Evolutionary conservation across 2,113 vertebrate species (phyloP), one percentile per base, ranked within the genome.

Genomic region (Eretmochelys imbricata): DNA sequence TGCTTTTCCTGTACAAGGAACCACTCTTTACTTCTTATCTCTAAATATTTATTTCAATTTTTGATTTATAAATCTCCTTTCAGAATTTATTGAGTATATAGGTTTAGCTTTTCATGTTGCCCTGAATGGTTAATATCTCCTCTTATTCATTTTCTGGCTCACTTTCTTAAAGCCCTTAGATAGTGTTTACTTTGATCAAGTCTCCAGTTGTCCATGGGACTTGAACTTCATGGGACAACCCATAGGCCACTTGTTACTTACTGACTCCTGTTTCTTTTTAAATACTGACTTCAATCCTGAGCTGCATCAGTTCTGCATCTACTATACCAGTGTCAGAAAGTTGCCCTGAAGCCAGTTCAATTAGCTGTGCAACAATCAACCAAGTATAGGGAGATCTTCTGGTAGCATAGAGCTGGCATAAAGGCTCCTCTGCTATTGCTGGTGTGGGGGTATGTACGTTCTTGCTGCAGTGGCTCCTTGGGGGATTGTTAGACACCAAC

Each of bases 371-470:
- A 46, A 79, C 78, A 76, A 95, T 42, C 29, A 1, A 0, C 53
- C 9, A 48, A n/a, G 13, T 27, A 12, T 6, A n/a, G n/a, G 31
- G 85, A 25, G 62, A 65, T 31, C 20, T 14, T 76, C 57, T 75
- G 53, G 81, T 80, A 76, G n/a, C 2, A 5, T 7, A n/a, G 22
- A 54, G 42, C 55, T 5, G 2, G 4, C 29, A 6, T 7, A 49
- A 75, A 0, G 6, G 5, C 0, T 0, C 1, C n/a, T 91, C 50
- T 85, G 6, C 78, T 49, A 13, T 10, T 22, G 0, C 72, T 86
- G 42, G 1, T 1, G 55, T 6, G 3, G 17, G 12, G 25, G 1
- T 87, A 16, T 89, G 35, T 29, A 4, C 5, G 25, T 22, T 54
- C 6, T 72, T 72, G 27, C 20, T 79, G 84, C 53, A 57, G 16